A percentile compares a stretch with the other conserved stretches of the same genome.
phyloP scores from a whole-genome alignment of 2,113 vertebrate genomes.

The Promerops cafer region DNA sequence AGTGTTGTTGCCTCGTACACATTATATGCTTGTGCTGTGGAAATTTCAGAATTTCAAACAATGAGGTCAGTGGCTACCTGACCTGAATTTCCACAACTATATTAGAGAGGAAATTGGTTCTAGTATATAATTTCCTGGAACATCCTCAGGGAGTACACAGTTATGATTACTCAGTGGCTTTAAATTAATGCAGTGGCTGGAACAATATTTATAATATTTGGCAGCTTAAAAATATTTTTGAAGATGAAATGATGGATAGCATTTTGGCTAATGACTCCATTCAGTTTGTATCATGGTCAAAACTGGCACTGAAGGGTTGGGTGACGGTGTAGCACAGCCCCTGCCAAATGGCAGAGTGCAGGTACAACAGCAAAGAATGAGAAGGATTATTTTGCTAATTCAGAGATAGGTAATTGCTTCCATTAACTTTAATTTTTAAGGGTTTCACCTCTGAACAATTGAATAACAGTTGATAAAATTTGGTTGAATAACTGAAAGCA shows the following conservation, averaged over 20 bases:
- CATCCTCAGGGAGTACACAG: background rate
- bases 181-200: conserved; percentile 1
- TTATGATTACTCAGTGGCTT: background rate
- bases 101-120: background rate
- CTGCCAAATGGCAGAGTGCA: background rate
- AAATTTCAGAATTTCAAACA: background rate
- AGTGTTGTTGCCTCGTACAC: background rate
- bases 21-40: background rate
- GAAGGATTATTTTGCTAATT: background rate
- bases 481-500: background rate
- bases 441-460: background rate
- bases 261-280: conserved; percentile 17
- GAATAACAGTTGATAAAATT: background rate
- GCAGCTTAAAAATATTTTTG: conserved; percentile 14
- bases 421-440: background rate
- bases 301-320: background rate
- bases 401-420: background rate
- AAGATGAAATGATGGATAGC: background rate
- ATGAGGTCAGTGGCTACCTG: background rate
- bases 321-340: background rate
- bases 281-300: background rate
- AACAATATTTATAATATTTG: conserved; percentile 42
- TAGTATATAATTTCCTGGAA: conserved; percentile 20
- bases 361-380: background rate
- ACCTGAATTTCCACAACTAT: background rate